Conservation (phyloP, 1,140 invertebrate genomes). For the Bombus sibiricus region DNA sequence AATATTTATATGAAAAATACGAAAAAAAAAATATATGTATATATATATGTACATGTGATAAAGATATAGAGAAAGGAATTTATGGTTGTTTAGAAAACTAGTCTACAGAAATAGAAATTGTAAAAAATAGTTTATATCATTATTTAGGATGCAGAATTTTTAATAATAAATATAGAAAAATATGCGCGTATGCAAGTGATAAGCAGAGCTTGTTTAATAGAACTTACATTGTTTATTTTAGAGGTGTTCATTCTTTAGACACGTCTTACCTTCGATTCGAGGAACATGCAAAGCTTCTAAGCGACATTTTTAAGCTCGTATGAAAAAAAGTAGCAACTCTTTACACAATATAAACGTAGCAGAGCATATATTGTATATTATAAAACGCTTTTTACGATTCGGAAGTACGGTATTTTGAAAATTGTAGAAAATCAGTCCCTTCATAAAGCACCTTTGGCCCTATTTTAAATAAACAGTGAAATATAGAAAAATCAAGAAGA, state of each 20-base stretch:
- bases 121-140: not conserved
- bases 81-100: not conserved
- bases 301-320: not conserved
- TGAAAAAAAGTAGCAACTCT: not conserved
- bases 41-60: not conserved
- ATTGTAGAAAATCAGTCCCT: not conserved
- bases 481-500: not conserved
- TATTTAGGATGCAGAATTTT: not conserved
- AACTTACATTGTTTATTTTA: not conserved
- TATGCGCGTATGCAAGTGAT: not conserved
- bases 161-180: not conserved
- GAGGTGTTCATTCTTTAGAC: not conserved
- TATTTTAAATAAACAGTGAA: too few relatives aligned
- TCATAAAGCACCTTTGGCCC: not conserved
- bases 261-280: not conserved
- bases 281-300: slow-evolving; percentile 11
- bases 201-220: not conserved
- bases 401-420: slow-evolving; percentile 20
- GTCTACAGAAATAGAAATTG: not conserved
- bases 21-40: not conserved
- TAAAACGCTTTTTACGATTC: slow-evolving; percentile 1
- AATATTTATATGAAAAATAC: not conserved
- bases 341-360: not conserved
- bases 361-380: not conserved
- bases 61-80: not conserved